Percentiles rank a stretch among this genome's conserved stretches.
These are phyloP conservation scores for Catostylus mosaicus DNA, from an alignment of 30 jellyfish, hydroid and myxozoan species.

Conservation along the genomic window DNA sequence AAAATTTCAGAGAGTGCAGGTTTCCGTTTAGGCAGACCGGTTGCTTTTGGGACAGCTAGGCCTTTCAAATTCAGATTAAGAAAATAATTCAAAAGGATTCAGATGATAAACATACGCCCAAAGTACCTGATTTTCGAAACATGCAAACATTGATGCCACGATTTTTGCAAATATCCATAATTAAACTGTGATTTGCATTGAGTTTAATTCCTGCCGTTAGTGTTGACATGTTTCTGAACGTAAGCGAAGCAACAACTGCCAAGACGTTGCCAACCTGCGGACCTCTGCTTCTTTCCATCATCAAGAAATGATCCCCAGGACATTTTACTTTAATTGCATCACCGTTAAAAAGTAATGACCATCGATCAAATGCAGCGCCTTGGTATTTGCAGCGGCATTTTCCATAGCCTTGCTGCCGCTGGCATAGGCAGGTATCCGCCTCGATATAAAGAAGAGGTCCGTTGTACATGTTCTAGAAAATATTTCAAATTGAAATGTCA, in stretches of 20 bases:
- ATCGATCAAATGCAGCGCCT: slow-evolving; percentile 45
- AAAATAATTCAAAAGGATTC: background rate
- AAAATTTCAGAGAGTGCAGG: too few relatives aligned
- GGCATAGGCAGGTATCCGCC: slow-evolving; percentile 29
- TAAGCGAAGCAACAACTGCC: slow-evolving; percentile 22
- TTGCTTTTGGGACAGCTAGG: background rate
- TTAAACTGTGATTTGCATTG: slow-evolving; percentile 21
- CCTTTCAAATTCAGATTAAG: background rate
- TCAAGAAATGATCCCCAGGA: slow-evolving; percentile 48
- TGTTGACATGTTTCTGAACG: slow-evolving; percentile 11
- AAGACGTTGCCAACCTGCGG: slow-evolving; percentile 30
- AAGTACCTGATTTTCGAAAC: slow-evolving; percentile 5
- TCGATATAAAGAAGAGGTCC: slow-evolving; percentile 26
- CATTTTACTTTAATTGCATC: background rate
- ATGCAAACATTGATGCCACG: slow-evolving; percentile 20
- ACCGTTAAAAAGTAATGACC: slow-evolving; percentile 22
- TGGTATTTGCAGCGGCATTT: background rate
- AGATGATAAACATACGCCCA: background rate
- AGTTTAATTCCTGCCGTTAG: background rate
- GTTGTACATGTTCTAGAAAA: slow-evolving; percentile 32
- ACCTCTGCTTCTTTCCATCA: slow-evolving; percentile 24
- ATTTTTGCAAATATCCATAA: slow-evolving; percentile 16
- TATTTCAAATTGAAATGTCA: too few relatives aligned
- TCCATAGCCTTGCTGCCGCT: background rate
- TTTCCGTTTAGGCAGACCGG: background rate